phyloP scores from a whole-genome alignment of 2,888 invertebrate genomes.

The Rhamnusium bicolor region DNA sequence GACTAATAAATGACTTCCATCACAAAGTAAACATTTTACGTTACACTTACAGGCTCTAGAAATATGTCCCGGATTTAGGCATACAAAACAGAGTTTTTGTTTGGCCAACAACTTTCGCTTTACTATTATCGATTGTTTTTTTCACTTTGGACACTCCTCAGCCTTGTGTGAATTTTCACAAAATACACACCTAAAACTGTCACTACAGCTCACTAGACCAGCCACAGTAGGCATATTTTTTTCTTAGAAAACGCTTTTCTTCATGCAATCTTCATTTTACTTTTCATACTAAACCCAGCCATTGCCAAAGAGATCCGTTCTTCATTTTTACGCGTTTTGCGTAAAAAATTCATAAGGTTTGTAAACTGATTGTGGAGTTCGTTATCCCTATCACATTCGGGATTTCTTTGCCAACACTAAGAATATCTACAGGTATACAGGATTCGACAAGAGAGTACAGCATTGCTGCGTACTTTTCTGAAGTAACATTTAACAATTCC shows the following conservation, averaged over 20 bases:
- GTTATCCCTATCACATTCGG: not conserved
- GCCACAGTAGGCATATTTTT: too few relatives aligned
- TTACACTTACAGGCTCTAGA: not conserved
- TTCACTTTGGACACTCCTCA: too few relatives aligned
- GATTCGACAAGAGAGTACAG: not conserved
- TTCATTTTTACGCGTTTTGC: conserved; percentile 15
- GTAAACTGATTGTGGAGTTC: not conserved
- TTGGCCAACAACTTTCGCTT: not conserved
- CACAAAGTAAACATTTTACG: not conserved
- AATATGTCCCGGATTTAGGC: not conserved
- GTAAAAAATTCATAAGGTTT: conserved; percentile 24
- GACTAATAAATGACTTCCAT: not conserved
- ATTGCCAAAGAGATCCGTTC: not conserved
- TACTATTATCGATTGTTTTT: not conserved
- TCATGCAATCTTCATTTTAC: too few relatives aligned
- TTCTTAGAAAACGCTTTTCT: too few relatives aligned
- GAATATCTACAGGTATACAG: conserved; percentile 20
- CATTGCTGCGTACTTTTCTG: conserved; percentile 31
- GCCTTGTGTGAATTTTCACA: too few relatives aligned
- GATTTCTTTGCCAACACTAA: conserved; percentile 23
- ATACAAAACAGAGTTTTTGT: not conserved
- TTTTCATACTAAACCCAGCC: too few relatives aligned
- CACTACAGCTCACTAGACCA: too few relatives aligned
- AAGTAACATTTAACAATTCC: conserved; percentile 19
- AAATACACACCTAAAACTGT: too few relatives aligned